Evolutionary conservation across 2,888 invertebrate species (phyloP).

Genomic region (Herminia tarsipennalis): DNA sequence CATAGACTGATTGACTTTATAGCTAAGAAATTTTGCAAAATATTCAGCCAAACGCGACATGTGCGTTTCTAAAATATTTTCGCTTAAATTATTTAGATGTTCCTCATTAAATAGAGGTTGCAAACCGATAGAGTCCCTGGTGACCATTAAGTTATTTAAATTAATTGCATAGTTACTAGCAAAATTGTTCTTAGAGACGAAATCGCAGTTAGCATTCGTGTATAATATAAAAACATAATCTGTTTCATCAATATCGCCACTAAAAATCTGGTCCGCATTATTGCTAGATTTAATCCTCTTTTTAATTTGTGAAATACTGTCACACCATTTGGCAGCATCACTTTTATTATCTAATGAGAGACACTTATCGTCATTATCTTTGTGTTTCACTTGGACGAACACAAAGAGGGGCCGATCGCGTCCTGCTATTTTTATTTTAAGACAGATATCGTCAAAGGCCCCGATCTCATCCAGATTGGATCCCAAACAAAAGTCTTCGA

Average conservation of each 20-base stretch:
- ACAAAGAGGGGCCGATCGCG: constrained; percentile 13
- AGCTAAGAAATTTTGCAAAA: constrained; percentile 12
- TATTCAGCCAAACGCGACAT: constrained; percentile 15
- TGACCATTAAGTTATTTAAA: constrained; percentile 21
- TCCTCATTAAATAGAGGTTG: constrained; percentile 12
- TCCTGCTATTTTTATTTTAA: constrained; percentile 22
- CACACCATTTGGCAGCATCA: constrained; percentile 22
- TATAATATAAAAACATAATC: constrained; percentile 31
- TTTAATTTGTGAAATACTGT: constrained; percentile 13
- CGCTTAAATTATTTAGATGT: constrained; percentile 14
- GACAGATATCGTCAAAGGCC: constrained; percentile 35
- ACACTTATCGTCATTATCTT: constrained; percentile 14
- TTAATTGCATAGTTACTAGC: neutral
- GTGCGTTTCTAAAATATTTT: constrained; percentile 18
- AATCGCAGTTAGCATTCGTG: constrained; percentile 21
- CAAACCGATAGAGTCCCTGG: constrained; percentile 10
- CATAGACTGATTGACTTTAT: neutral
- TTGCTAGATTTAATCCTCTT: constrained; percentile 8
- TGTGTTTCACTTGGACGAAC: constrained; percentile 36
- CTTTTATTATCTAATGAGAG: constrained; percentile 10
- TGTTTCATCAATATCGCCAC: constrained; percentile 14
- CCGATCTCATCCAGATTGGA: constrained; percentile 34
- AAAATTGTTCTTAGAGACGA: constrained; percentile 8
- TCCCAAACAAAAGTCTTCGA: constrained; percentile 31
- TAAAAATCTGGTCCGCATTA: constrained; percentile 16